Conservation (phyloP, 2,888 invertebrate species). For the Lasioglossum villosulum region DNA sequence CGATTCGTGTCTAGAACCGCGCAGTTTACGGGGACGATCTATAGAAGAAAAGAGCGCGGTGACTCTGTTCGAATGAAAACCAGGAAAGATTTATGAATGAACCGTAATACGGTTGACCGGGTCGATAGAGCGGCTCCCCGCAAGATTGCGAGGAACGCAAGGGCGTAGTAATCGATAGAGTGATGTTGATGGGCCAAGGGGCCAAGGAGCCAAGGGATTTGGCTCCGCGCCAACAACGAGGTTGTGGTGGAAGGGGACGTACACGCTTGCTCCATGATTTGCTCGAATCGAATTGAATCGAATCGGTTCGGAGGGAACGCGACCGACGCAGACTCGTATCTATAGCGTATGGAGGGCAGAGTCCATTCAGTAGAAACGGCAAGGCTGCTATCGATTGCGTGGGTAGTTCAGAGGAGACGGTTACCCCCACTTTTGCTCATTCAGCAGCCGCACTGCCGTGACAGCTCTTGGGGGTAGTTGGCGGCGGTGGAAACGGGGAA, state of each 20-base stretch:
- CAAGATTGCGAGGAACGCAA: slow-evolving; percentile 58
- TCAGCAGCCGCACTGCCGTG: slow-evolving; percentile 66
- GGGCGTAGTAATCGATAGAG: slow-evolving; percentile 83
- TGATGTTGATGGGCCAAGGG: slow-evolving; percentile 68
- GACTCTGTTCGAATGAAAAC: slow-evolving; percentile 66
- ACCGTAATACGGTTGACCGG: slow-evolving; percentile 82
- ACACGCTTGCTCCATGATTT: not conserved
- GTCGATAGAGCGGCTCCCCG: slow-evolving; percentile 81
- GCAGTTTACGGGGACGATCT: not conserved
- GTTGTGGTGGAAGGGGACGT: not conserved
- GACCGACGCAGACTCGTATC: slow-evolving; percentile 65
- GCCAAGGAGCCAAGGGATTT: slow-evolving; percentile 1
- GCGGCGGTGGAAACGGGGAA: slow-evolving; percentile 24
- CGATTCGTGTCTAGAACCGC: not conserved
- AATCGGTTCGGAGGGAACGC: slow-evolving; percentile 14
- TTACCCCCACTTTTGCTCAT: slow-evolving; percentile 66
- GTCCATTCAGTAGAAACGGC: slow-evolving; percentile 83
- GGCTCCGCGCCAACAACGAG: not conserved
- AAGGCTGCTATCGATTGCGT: slow-evolving; percentile 83
- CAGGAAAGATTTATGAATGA: slow-evolving; percentile 83
- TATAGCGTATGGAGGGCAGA: slow-evolving; percentile 77
- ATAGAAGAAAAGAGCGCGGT: not conserved
- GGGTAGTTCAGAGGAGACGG: slow-evolving; percentile 73
- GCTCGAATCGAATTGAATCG: slow-evolving; percentile 1
- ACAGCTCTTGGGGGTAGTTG: slow-evolving; percentile 35